phyloP scores from a whole-genome alignment of 2,113 vertebrate genomes.

The Phylloscopus trochiloides region DNA sequence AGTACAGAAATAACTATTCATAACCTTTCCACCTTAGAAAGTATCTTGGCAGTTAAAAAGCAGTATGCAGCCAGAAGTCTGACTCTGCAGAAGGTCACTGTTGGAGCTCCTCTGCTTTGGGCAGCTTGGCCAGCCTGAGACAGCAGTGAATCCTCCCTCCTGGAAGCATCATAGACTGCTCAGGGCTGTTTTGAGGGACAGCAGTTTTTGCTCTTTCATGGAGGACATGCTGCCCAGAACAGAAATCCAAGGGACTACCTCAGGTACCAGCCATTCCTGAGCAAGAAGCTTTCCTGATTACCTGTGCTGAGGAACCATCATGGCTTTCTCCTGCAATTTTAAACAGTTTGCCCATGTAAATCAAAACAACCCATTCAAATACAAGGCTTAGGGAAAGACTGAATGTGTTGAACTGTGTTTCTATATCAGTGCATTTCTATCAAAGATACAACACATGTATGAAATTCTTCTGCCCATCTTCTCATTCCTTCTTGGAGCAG shows the following conservation, averaged over 20 bases:
- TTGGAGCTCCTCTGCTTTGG: background rate
- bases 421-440: background rate
- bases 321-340: background rate
- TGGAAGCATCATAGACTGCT: background rate
- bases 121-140: background rate
- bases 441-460: background rate
- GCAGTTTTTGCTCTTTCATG: background rate
- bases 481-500: background rate
- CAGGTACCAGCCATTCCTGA: background rate
- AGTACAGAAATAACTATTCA: background rate
- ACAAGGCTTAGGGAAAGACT: background rate
- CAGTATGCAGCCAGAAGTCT: background rate
- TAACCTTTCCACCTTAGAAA: background rate
- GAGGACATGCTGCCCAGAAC: background rate
- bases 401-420: background rate
- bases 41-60: background rate
- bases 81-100: background rate
- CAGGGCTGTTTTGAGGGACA: background rate
- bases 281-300: background rate
- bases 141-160: background rate
- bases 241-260: background rate
- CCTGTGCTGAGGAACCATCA: background rate
- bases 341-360: background rate
- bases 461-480: background rate
- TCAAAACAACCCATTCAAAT: background rate